A percentile compares a stretch with the other conserved stretches of the same genome.
Evolutionary conservation across 2,888 invertebrate species (phyloP).

Genomic region (Julus scanicus): DNA sequence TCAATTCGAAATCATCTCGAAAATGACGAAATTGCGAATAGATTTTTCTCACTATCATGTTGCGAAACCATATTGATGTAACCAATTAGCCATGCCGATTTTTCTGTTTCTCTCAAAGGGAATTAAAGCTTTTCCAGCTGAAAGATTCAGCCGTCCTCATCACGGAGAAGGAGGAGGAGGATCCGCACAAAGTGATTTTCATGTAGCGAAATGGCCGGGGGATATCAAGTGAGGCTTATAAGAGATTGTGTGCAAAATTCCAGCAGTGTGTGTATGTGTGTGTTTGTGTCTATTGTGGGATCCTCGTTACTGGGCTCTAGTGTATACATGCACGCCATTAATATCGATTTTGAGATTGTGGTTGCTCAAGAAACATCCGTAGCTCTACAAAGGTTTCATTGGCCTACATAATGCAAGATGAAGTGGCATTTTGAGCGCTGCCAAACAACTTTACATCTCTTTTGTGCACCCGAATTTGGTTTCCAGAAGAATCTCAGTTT

Average conservation of each 20-base stretch:
- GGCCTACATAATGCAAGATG: background rate
- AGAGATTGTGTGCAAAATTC: conserved; percentile 3
- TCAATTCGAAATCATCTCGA: background rate
- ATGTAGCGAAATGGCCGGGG: background rate
- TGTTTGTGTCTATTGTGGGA: background rate
- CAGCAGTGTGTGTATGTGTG: background rate
- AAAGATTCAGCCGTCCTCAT: background rate
- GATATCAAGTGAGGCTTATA: background rate
- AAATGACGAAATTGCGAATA: background rate
- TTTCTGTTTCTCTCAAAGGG: background rate
- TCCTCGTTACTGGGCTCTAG: conserved; percentile 19
- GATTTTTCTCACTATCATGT: background rate
- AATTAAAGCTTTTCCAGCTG: background rate
- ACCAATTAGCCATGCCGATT: background rate
- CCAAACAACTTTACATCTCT: conserved; percentile 15
- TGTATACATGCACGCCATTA: background rate
- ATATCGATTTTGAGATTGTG: conserved; percentile 11
- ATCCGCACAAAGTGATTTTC: background rate
- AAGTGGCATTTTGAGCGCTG: conserved; percentile 2
- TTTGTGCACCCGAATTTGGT: background rate
- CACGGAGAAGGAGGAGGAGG: background rate
- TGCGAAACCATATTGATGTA: background rate
- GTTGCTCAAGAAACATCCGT: conserved; percentile 3
- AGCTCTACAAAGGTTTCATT: conserved; percentile 8
- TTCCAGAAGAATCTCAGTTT: too few relatives aligned